These are phyloP conservation scores for Uropetala carovei DNA, from an alignment of 2,888 invertebrate genomes.

Conservation along the genomic window DNA sequence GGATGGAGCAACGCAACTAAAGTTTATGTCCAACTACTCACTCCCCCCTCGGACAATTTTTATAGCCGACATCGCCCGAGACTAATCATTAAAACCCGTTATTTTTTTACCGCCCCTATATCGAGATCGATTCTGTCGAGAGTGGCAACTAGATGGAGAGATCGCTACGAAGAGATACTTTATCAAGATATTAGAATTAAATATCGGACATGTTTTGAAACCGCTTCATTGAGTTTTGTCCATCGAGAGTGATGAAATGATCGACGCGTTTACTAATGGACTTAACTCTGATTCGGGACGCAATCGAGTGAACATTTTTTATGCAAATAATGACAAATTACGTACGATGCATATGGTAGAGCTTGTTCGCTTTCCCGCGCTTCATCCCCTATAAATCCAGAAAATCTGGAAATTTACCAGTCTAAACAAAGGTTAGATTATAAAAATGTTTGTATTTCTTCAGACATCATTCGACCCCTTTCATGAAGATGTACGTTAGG, in stretches of 20 bases:
- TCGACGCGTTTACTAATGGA: background rate
- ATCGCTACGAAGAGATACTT: background rate
- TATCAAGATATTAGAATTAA: background rate
- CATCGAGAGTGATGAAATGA: background rate
- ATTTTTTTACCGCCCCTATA: background rate
- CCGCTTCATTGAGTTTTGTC: background rate
- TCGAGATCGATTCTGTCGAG: background rate
- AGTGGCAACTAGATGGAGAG: background rate
- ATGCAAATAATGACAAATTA: no score
- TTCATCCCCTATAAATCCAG: no score
- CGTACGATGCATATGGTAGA: no score
- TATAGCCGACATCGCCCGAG: background rate
- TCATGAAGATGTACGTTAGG: no score
- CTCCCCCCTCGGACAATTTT: background rate
- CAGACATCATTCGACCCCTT: no score
- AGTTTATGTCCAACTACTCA: conserved; percentile 13
- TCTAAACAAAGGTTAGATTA: no score
- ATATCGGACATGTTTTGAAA: background rate
- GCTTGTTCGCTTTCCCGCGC: no score
- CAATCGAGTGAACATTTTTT: background rate
- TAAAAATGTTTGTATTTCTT: no score
- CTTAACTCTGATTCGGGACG: background rate
- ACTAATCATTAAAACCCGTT: background rate
- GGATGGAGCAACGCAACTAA: background rate
- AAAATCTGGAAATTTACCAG: no score